Base-by-base conservation (phyloP, 2,113 vertebrate species). In the Cottus gobio region DNA sequence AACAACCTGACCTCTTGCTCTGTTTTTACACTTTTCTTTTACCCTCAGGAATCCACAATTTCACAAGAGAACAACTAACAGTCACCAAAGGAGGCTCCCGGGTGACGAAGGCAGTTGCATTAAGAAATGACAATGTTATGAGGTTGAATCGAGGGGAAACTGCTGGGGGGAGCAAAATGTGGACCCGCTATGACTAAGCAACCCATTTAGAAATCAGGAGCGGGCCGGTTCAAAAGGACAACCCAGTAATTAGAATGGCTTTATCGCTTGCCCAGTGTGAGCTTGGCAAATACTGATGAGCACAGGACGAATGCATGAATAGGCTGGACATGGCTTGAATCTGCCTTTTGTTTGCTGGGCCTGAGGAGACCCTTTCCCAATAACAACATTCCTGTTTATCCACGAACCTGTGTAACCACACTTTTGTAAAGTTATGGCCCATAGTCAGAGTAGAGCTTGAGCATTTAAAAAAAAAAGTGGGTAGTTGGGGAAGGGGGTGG, bases 61-160 rank as follows among this genome's bases (percentile, higher is more conserved):
- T 96, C 95, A 0, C 95, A 96, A 79, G 97, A 99, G 90, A 99
- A 99, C 94, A 99, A 99, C 95, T 99, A 91, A 95, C 2, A 71
- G 62, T 79, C 64, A 31, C 65, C 64, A 68, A 68, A 52, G n/a
- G 66, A 75, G 60, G 73, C 69, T 58, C 36, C 15, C 15, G 0
- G 62, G 52, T 18, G 63, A 50, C 30, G 50, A 82, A 72, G 75
- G 75, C 60, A 28, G 36, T 58, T 50, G 34, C 50, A 24, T 84
- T 84, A 74, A 42, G 87, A 74, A 48, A 56, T 83, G 81, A 82
- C 83, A 74, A 73, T 85, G 62, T 65, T 77, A 75, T 82, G 54
- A 88, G 80, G 85, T 44, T 58, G 24, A 83, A 78, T 79, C 22
- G 79, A 75, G 22, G 22, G 22, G 34, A 71, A 89, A 87, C 36